Evolutionary conservation across 2,888 invertebrate species (phyloP).

Genomic region (Chalcis sispes): DNA sequence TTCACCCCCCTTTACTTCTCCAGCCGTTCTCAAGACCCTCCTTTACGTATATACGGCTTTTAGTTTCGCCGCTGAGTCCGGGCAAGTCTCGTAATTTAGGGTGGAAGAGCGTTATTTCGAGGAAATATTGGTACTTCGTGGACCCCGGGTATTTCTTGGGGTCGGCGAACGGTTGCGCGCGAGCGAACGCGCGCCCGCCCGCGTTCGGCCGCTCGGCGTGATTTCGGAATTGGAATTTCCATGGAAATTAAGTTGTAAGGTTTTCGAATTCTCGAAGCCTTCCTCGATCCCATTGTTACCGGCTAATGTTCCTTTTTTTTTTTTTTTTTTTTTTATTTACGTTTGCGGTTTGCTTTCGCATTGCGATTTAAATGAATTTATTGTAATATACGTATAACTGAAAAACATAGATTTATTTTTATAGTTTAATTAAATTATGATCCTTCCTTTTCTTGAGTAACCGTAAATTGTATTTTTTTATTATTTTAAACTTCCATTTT

Average conservation of each 20-base stretch:
- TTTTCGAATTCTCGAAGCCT: too few relatives aligned
- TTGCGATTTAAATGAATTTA: too few relatives aligned
- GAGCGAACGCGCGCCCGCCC: neutral
- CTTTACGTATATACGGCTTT: constrained; percentile 15
- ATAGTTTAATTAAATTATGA: too few relatives aligned
- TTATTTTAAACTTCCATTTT: too few relatives aligned
- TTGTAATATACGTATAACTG: too few relatives aligned
- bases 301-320: too few relatives aligned
- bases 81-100: constrained; percentile 51
- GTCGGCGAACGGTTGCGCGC: constrained; percentile 11
- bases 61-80: constrained; percentile 21
- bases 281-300: too few relatives aligned
- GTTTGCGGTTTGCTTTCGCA: too few relatives aligned
- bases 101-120: constrained; percentile 39
- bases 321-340: too few relatives aligned
- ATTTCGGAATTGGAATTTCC: constrained; percentile 49
- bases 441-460: too few relatives aligned
- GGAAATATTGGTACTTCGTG: constrained; percentile 52
- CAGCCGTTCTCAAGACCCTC: neutral
- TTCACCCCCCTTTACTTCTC: neutral
- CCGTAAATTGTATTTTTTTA: too few relatives aligned
- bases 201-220: constrained; percentile 22
- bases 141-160: constrained; percentile 45
- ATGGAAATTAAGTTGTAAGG: neutral
- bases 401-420: too few relatives aligned